Base-by-base conservation (phyloP, 2,888 invertebrate genomes). In the Mamestra brassicae region DNA sequence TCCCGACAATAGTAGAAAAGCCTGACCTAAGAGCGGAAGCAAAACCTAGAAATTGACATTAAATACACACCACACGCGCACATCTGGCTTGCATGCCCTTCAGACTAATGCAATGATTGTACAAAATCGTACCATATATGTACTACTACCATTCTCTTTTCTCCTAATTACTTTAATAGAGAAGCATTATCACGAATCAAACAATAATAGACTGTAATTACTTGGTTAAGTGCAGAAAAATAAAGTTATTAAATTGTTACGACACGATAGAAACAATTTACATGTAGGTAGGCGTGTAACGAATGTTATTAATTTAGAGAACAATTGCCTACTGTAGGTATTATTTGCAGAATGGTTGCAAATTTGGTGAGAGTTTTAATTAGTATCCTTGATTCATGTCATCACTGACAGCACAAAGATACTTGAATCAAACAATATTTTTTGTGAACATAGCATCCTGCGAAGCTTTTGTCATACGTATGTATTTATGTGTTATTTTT, bases 171-270 rank as follows among this genome's bases (percentile, higher is more conserved):
- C 75, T 73, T 70, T 72, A 85, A 79, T 75, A 50, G 66, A 52
- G 11, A 65, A 76, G 42, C 61, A 70, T 80, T 76, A 75, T 57
- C 74, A 68, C 60, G 61, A 76, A 73, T 74, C 64, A 38, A 38
- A 75, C 60, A 66, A 68, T 85, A 82, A 85, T 79, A 67, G 36
- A 0, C 38, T 47, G 7, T 66, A 70, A 76, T 74, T 45, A 81
- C 55, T 76, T 45, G 34, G 38, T 70, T 72, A 50, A 63, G 57
- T 69, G 57, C 54, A 76, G 42, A 66, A 65, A 71, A 85, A 74
- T 80, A 61, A 58, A 63, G 60, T 71, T 75, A 68, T 78, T 78
- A 85, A 36, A 34, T 42, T 42, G 17, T 85, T 84, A 54, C 73
- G 36, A 60, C 34, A 76, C 55, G 36, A n/a, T 38, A n/a, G 11